Evolutionary conservation across 2,113 vertebrate species (phyloP).

Genomic region (Catharus bicknelli): DNA sequence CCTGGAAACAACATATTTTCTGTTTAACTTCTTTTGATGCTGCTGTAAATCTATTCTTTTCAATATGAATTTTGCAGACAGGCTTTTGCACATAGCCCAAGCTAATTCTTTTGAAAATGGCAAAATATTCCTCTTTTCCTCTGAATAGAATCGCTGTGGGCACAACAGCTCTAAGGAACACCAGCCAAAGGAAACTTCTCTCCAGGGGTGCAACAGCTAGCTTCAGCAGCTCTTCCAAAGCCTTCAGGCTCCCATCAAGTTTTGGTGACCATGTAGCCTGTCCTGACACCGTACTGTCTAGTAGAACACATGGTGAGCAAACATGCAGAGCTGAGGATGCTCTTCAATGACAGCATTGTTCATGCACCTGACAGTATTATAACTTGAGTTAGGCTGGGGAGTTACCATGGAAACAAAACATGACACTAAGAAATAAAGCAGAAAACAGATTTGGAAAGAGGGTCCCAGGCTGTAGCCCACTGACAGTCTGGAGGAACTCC

Average conservation of each 20-base stretch:
- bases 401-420: conserved; percentile 58
- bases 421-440: conserved; percentile 27
- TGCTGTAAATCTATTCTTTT: background rate
- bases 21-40: background rate
- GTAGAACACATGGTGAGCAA: rapidly evolving
- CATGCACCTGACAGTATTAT: background rate
- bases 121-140: background rate
- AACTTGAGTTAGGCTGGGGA: background rate
- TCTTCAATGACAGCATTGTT: conserved; percentile 10
- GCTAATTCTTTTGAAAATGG: background rate
- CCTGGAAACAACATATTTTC: background rate
- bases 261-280: background rate
- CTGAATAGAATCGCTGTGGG: background rate
- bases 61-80: background rate
- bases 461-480: conserved; percentile 34
- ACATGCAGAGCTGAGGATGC: background rate
- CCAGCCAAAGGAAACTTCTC: background rate
- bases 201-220: background rate
- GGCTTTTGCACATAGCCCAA: background rate
- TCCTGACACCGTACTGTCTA: background rate
- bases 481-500: conserved; percentile 25
- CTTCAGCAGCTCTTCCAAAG: background rate
- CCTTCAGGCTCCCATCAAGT: background rate
- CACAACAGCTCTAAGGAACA: background rate
- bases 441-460: conserved; percentile 19